Conservation (phyloP, 2,113 vertebrate species). For the Amphilophus citrinellus region DNA sequence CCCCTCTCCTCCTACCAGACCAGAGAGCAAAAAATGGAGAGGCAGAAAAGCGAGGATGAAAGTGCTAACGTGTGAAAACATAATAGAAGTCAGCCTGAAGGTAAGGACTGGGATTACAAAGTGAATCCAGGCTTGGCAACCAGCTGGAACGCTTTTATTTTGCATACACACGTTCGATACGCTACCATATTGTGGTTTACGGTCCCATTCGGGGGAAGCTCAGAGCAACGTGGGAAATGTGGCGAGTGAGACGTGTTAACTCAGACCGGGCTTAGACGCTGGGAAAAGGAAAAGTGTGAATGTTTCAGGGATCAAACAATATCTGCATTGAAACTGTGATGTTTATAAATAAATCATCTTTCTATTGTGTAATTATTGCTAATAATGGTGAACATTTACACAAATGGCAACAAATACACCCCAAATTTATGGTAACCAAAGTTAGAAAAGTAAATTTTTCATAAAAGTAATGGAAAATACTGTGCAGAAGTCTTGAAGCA, state of each 20-base stretch:
- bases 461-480: no score
- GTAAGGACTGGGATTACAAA: slow-evolving; percentile 62
- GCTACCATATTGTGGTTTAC: slow-evolving; percentile 45
- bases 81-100: slow-evolving; percentile 55
- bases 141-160: slow-evolving; percentile 65
- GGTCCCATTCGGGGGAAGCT: slow-evolving; percentile 39
- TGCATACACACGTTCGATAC: slow-evolving; percentile 35
- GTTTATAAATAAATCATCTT: not conserved
- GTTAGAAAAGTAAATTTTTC: not conserved
- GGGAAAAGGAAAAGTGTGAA: not conserved
- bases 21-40: slow-evolving; percentile 28
- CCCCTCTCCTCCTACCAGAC: slow-evolving; percentile 37
- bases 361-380: not conserved
- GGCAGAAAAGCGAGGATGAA: slow-evolving; percentile 40
- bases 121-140: slow-evolving; percentile 57
- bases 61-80: slow-evolving; percentile 68
- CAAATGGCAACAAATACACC: not conserved
- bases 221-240: slow-evolving; percentile 40
- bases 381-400: not conserved
- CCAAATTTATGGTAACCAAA: not conserved
- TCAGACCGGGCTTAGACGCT: not conserved
- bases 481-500: no score
- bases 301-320: not conserved
- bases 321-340: not conserved
- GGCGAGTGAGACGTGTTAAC: slow-evolving; percentile 16